Evolutionary conservation across 2,888 invertebrate species (phyloP).

Genomic region (Polydrusus tereticollis): DNA sequence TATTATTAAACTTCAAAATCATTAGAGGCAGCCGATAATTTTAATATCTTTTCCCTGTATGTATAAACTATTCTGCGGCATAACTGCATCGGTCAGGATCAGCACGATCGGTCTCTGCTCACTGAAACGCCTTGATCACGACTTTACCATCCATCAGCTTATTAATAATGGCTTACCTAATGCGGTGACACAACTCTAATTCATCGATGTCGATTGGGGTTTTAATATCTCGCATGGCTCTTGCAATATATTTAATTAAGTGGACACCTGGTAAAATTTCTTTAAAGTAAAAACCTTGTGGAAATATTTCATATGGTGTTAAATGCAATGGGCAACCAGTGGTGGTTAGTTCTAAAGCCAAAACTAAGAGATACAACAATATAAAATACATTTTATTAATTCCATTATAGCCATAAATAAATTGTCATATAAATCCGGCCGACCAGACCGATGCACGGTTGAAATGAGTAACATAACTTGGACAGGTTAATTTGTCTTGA

Average conservation of each 20-base stretch:
- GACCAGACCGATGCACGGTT: conserved; percentile 13
- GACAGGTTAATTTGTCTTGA: conserved; percentile 40
- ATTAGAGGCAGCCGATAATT: no score
- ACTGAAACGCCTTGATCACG: conserved; percentile 56
- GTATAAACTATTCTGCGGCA: neutral
- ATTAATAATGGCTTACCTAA: conserved; percentile 63
- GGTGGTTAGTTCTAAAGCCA: no score
- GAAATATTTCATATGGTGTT: no score
- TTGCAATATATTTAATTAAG: neutral
- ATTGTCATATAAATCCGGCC: conserved; percentile 31
- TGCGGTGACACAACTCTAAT: conserved; percentile 62
- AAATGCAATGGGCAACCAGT: no score
- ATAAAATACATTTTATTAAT: conserved; percentile 27
- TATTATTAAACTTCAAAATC: no score
- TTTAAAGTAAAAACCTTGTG: no score
- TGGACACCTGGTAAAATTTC: neutral
- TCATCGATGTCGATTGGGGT: conserved; percentile 57
- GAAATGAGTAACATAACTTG: conserved; percentile 34
- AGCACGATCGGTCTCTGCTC: conserved; percentile 49
- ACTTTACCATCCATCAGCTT: conserved; percentile 60
- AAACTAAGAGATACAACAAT: neutral
- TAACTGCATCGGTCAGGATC: conserved; percentile 54
- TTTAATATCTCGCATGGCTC: conserved; percentile 47
- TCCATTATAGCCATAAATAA: conserved; percentile 22
- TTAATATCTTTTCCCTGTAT: neutral